These are phyloP conservation scores for Celastrina argiolus DNA, from an alignment of 2,888 invertebrate species.

Conservation along the genomic window DNA sequence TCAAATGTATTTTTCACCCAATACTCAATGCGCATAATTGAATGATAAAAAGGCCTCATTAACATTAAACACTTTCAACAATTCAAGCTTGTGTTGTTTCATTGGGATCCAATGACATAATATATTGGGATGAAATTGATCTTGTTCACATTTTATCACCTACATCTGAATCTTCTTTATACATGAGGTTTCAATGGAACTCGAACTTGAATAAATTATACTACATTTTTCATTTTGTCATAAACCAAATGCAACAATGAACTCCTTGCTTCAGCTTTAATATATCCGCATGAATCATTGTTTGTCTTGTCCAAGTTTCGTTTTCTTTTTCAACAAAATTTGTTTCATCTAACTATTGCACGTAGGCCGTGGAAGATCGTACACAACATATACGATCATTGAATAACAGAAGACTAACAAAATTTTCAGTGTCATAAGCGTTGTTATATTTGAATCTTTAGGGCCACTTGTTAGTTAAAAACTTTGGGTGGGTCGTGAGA, in stretches of 20 bases:
- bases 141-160: constrained; percentile 1
- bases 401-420: constrained; percentile 64
- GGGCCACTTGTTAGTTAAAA: constrained; percentile 34
- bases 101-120: constrained; percentile 38
- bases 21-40: constrained; percentile 70
- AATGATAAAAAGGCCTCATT: constrained; percentile 65
- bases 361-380: constrained; percentile 46
- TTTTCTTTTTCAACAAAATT: constrained; percentile 49
- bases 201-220: constrained; percentile 46
- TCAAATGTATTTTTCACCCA: constrained; percentile 78
- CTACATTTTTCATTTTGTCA: constrained; percentile 24
- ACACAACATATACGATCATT: constrained; percentile 46
- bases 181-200: constrained; percentile 43
- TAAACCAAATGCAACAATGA: constrained; percentile 31
- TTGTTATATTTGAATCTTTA: constrained; percentile 31
- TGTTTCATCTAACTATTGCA: constrained; percentile 60
- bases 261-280: constrained; percentile 58
- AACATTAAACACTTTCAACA: constrained; percentile 55
- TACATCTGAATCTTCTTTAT: background rate
- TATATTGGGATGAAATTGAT: constrained; percentile 40
- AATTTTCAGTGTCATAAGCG: constrained; percentile 46
- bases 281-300: constrained; percentile 65
- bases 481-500: constrained; percentile 49
- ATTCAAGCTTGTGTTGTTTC: constrained; percentile 68
- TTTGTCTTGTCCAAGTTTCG: constrained; percentile 59